phyloP scores from a whole-genome alignment of 2,797 vertebrate genomes.

The Sebastes hopkinsi region DNA sequence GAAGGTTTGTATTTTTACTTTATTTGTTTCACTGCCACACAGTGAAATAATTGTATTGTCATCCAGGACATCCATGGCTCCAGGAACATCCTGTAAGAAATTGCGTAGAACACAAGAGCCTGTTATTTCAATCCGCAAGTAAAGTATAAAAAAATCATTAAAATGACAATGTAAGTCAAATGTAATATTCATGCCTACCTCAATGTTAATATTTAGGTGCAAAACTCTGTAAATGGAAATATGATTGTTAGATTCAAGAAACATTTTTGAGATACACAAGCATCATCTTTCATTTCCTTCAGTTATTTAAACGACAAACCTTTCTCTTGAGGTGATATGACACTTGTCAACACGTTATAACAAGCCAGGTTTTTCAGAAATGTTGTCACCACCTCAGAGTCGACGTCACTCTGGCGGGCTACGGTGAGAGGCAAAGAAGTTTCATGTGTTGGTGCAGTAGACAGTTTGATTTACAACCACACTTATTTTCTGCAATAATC shows the following conservation, averaged over 20 bases:
- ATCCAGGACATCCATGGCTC: neutral
- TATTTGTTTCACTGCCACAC: constrained; percentile 17
- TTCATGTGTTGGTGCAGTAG: no score
- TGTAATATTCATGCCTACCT: constrained; percentile 4
- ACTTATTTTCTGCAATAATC: no score
- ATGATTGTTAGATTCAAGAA: neutral
- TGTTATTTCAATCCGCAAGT: neutral
- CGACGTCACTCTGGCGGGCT: neutral
- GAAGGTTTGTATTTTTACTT: neutral
- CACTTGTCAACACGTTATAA: neutral
- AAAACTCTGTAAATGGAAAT: constrained; percentile 44
- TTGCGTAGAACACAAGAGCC: neutral
- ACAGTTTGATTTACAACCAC: no score
- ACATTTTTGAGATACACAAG: neutral
- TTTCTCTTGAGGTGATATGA: constrained; percentile 41
- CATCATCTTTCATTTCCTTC: neutral
- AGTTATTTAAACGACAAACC: constrained; percentile 29
- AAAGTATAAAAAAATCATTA: neutral
- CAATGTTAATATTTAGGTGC: constrained; percentile 17
- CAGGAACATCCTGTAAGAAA: constrained; percentile 17
- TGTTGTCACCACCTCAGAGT: constrained; percentile 18
- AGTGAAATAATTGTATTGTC: neutral
- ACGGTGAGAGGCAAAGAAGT: no score
- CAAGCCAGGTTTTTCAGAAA: constrained; percentile 45
- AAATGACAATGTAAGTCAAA: neutral